Base-by-base conservation (phyloP, 1,140 invertebrate genomes). In the Metopolophium dirhodum region DNA sequence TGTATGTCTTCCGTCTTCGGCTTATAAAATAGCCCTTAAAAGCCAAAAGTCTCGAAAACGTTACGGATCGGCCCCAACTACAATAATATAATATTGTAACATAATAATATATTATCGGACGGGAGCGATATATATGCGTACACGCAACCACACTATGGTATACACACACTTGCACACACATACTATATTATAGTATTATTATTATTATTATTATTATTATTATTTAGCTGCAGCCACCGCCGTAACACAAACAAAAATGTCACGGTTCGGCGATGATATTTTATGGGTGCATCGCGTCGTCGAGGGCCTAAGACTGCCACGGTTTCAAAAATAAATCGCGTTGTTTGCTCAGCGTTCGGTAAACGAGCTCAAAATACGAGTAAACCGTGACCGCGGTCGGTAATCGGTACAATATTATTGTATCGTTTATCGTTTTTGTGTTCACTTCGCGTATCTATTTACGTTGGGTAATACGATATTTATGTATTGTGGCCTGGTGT, bases 281-380 rank as follows among this genome's bases (percentile, higher is more conserved):
- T 77, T 77, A 77, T n/a, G n/a, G 3, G 30, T 18, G 14, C 23
- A 14, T 51, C 57, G 26, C 26, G 30, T 54, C 51, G 61, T 68
- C 61, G 4, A n/a, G 61, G 61, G 61, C 11, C 30, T 30, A 30
- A n/a, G 57, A 61, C 57, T 30, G 20, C 26, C 2, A 11, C 35
- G 82, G 35, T 41, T n/a, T 54, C 88, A 51, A 77, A 77, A 77
- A 77, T 77, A 77, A 77, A 54, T 49, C n/a, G 88, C 4, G 49
- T 90, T 90, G 89, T 90, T 90, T 90, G 89, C 37, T 90, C 37
- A 90, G 37, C 9, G 89, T 77, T 41, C 89, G 57, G 89, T 90
- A 90, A 90, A 90, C 89, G 89, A 90, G 37, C 57, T 30, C 85
- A 86, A 86, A 86, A 45, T n/a, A n/a, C 41, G 20, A 11, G 14